These are phyloP conservation scores for Platalea minor DNA, from an alignment of 2,797 vertebrate genomes.

Conservation along the genomic window DNA sequence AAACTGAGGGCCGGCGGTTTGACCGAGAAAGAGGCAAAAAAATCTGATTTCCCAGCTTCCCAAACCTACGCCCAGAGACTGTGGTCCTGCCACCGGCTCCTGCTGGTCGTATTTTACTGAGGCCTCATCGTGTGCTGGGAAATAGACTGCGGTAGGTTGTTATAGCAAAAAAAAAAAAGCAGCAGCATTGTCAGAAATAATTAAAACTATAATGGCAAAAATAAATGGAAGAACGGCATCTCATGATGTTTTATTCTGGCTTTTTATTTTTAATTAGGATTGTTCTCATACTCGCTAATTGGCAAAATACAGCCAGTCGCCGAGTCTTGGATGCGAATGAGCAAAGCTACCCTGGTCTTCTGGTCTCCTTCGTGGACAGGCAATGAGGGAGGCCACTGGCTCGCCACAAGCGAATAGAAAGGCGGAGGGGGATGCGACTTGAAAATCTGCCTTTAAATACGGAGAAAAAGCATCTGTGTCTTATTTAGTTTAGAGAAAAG, in stretches of 20 bases:
- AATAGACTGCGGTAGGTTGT: not conserved
- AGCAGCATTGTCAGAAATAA: constrained; percentile 49
- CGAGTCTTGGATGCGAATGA: not conserved
- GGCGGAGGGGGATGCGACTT: not conserved
- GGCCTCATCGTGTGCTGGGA: not conserved
- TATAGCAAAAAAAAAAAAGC: not conserved
- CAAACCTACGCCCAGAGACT: not conserved
- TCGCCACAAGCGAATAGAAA: not conserved
- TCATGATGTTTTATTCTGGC: constrained; percentile 9
- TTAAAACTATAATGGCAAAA: constrained; percentile 61
- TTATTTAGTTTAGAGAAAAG: not conserved
- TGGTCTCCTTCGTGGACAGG: not conserved
- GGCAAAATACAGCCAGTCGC: not conserved
- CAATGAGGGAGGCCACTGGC: not conserved
- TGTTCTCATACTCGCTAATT: constrained; percentile 25
- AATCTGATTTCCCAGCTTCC: not conserved
- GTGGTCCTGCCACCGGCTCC: not conserved
- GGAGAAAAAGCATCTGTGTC: not conserved
- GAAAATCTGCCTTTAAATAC: not conserved
- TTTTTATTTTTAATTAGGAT: constrained; percentile 49
- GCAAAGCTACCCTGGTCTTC: not conserved
- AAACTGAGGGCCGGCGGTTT: not conserved
- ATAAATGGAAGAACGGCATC: constrained; percentile 29
- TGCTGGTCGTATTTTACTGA: not conserved
- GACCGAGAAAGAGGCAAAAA: not conserved